Conservation (phyloP, 2,888 invertebrate species). For the Plebejus anna region DNA sequence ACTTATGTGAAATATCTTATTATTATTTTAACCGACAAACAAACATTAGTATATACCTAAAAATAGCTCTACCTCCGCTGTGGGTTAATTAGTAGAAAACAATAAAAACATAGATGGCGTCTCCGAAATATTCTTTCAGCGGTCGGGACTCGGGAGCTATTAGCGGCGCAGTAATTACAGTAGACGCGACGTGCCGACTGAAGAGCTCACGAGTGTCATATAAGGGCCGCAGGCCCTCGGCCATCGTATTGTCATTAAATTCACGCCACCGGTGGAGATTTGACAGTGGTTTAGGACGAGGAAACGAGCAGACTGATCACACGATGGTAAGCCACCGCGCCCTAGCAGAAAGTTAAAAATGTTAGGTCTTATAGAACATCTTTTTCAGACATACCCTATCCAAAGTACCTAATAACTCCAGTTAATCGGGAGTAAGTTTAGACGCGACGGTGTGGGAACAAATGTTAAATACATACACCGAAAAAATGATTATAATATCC, state of each 20-base stretch:
- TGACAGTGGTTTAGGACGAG: background rate
- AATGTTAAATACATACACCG: too few species aligned
- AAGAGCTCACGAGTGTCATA: background rate
- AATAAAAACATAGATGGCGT: slow-evolving; percentile 27
- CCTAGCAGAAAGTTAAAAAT: too few species aligned
- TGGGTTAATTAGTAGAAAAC: slow-evolving; percentile 22
- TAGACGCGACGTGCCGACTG: background rate
- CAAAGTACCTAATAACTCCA: too few species aligned
- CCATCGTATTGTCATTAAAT: background rate
- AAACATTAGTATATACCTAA: background rate
- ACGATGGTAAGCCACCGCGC: background rate
- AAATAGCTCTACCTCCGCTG: background rate
- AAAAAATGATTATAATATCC: too few species aligned
- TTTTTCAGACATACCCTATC: too few species aligned
- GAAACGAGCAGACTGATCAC: background rate
- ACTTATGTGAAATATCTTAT: too few species aligned
- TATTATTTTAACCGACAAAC: too few species aligned
- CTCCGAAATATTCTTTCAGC: background rate
- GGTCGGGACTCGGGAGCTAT: background rate
- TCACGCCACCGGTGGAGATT: background rate
- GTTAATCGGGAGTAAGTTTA: too few species aligned
- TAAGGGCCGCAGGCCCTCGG: background rate
- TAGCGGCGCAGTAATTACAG: background rate
- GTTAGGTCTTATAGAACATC: too few species aligned
- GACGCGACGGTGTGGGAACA: too few species aligned